A percentile compares a stretch with the other conserved stretches of the same genome.
These are phyloP conservation scores for Microtus ochrogaster DNA, from an alignment of 2,113 vertebrate genomes.

Conservation along the genomic window DNA sequence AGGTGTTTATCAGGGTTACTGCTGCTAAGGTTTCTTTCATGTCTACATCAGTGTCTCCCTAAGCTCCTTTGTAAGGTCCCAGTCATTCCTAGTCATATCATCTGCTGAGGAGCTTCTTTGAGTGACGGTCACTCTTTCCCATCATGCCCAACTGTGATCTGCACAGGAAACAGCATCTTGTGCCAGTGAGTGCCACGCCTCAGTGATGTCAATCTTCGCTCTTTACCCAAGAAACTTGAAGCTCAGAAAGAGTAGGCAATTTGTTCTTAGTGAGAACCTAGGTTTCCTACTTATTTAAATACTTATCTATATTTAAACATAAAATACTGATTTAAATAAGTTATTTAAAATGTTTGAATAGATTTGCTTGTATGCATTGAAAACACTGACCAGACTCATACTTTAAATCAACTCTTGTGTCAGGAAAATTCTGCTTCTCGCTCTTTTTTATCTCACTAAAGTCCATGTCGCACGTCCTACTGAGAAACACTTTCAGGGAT, in stretches of 20 bases:
- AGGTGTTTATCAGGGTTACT: neutral
- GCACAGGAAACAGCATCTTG: neutral
- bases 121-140: neutral
- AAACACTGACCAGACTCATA: neutral
- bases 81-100: neutral
- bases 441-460: neutral
- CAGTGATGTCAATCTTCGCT: neutral
- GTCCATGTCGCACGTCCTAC: neutral
- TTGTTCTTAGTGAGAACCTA: conserved; percentile 19
- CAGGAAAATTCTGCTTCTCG: conserved; percentile 31
- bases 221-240: neutral
- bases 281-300: neutral
- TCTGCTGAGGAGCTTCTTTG: neutral
- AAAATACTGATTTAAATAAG: neutral
- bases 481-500: conserved; percentile 40
- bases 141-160: neutral
- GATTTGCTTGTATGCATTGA: neutral
- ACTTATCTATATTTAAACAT: neutral
- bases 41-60: neutral
- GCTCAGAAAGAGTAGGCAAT: neutral
- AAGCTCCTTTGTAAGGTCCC: neutral
- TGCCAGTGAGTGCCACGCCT: neutral
- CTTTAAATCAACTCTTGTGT: neutral
- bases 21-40: neutral
- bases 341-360: conserved; percentile 18